Evolutionary conservation across 2,113 vertebrate genomes (phyloP), one percentile per base, ranked within the genome.

Genomic region (Sorex araneus): DNA sequence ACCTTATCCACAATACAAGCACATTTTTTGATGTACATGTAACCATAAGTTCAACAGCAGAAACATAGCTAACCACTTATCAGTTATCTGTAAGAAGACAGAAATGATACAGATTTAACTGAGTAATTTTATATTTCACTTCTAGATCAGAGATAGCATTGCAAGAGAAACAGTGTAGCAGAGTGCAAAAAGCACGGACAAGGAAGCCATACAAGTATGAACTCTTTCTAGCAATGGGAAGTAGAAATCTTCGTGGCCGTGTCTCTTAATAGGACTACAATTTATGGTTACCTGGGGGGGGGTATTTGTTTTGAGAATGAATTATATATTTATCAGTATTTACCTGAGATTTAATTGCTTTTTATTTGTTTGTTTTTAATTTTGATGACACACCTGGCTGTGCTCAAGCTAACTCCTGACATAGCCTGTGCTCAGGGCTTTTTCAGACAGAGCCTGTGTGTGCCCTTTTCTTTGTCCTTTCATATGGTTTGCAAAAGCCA

Each of bases 231-330:
- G 13, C 8, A 18, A 1, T 57, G 7, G 13, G 1, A 32, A 0
- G 25, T 18, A 47, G 0, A 18, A 70, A 84, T 40, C 43, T 40
- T 75, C 36, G 54, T 9, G 28, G 15, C 0, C 34, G 74, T 15
- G 43, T 34, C 60, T 88, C 11, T 15, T 88, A 90, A 87, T 10
- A 70, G 8, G 2, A 4, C n/a, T 75, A 7, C 60, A 60, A 64
- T 30, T 27, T 78, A 40, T 21, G 60, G 19, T 6, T 76, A n/a
- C 25, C 47, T 75, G 43, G 8, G 87, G 2, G 1, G 1, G 63
- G 69, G 45, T 6, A 25, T 74, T 92, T 78, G 16, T 36, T 79
- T 86, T 69, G n/a, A 85, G 34, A 27, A 79, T 84, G 63, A 69
- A 79, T 84, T 10, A 74, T 66, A 77, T 50, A 50, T 12, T 50